Conservation (phyloP, 2,113 vertebrate species). For the Mirza zaza region DNA sequence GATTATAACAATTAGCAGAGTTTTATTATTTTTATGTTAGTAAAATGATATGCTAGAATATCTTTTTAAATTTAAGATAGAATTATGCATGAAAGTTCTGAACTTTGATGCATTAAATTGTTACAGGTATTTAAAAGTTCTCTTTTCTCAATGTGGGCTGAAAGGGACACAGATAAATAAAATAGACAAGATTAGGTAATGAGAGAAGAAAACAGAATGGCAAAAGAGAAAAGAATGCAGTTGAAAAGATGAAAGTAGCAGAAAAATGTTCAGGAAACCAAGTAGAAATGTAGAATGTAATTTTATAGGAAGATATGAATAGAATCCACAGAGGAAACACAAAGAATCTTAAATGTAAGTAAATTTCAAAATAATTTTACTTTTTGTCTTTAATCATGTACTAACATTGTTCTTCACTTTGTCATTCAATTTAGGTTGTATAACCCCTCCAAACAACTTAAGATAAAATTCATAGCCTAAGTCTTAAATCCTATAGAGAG, state of each 20-base stretch:
- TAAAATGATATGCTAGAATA: not conserved
- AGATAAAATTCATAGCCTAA: slow-evolving; percentile 70
- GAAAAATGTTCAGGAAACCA: not conserved
- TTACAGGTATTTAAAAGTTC: not conserved
- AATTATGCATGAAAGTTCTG: not conserved
- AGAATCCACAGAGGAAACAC: slow-evolving; percentile 59
- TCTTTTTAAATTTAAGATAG: slow-evolving; percentile 1
- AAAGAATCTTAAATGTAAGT: slow-evolving; percentile 59
- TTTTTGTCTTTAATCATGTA: slow-evolving; percentile 69
- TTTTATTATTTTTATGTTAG: not conserved
- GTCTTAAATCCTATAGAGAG: slow-evolving; percentile 75
- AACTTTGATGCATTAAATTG: too few relatives aligned
- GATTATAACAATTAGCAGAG: not conserved
- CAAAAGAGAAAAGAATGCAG: not conserved
- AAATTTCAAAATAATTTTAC: slow-evolving; percentile 68
- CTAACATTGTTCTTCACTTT: slow-evolving; percentile 32
- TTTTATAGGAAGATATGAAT: not conserved
- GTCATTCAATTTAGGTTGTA: slow-evolving; percentile 66
- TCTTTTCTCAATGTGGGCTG: not conserved
- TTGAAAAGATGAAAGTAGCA: not conserved
- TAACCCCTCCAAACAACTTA: slow-evolving; percentile 62
- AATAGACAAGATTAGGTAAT: not conserved
- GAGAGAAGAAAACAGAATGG: not conserved
- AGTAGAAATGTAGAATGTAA: not conserved
- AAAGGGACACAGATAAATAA: not conserved